Conservation (phyloP, 2,113 vertebrate genomes). For the Mixornis gularis region DNA sequence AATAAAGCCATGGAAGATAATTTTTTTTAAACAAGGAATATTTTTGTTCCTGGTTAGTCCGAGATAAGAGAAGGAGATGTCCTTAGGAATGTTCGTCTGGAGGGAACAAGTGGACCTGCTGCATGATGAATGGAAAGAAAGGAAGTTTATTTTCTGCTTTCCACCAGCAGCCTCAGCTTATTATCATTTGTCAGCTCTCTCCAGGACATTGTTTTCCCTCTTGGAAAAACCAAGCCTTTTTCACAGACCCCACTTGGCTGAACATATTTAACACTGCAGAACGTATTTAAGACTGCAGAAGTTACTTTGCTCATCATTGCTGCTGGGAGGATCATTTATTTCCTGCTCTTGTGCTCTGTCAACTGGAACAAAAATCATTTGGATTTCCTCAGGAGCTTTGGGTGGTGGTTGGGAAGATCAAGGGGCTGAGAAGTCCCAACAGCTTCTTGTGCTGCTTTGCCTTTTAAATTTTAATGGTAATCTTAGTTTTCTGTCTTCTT, state of each 20-base stretch:
- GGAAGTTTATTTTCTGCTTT: constrained; percentile 34
- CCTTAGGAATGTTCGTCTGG: neutral
- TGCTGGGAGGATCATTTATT: neutral
- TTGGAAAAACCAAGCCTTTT: neutral
- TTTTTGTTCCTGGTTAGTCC: neutral
- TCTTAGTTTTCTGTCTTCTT: neutral
- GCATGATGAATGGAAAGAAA: neutral
- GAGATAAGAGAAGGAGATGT: constrained; percentile 14
- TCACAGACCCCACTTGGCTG: neutral
- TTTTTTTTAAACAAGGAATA: neutral
- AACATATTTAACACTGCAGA: neutral
- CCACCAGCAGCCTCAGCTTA: neutral
- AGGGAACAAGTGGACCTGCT: neutral
- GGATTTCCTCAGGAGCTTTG: neutral
- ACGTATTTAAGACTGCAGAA: neutral
- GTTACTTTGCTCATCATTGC: neutral
- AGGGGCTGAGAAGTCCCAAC: neutral
- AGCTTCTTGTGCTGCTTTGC: neutral
- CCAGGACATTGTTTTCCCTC: neutral
- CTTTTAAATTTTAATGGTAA: neutral
- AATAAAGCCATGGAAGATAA: neutral
- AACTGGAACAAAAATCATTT: neutral
- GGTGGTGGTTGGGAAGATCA: neutral
- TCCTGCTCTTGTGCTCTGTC: neutral
- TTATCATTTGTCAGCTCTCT: neutral